Evolutionary conservation across 2,113 vertebrate species (phyloP).

Genomic region (Heliornis fulica): DNA sequence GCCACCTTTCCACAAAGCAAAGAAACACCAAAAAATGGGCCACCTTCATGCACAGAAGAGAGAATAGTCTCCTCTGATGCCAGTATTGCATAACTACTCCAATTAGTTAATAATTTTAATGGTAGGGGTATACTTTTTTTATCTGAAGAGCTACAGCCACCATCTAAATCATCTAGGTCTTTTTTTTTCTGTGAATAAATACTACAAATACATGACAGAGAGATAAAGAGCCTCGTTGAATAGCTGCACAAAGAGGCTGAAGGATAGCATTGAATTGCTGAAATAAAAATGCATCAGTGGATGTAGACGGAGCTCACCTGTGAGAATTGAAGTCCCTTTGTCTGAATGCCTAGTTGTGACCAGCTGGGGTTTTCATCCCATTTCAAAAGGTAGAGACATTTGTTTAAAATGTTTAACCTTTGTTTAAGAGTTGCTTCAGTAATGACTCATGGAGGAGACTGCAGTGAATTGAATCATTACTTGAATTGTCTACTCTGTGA

Average conservation of each 20-base stretch:
- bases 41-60: rapidly evolving
- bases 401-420: constrained; percentile 19
- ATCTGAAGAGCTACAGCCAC: background rate
- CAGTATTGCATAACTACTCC: background rate
- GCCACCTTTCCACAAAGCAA: background rate
- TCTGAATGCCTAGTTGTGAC: background rate
- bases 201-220: background rate
- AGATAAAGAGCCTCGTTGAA: background rate
- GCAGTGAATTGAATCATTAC: background rate
- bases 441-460: background rate
- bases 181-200: background rate
- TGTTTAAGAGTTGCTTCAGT: background rate
- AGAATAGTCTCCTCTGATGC: background rate
- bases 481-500: background rate
- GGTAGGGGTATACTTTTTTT: background rate
- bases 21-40: background rate
- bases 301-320: background rate
- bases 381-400: background rate
- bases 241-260: background rate
- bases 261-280: background rate
- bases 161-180: background rate
- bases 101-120: background rate
- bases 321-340: background rate
- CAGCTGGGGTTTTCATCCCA: background rate
- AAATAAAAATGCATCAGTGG: background rate